Evolutionary conservation across 2,888 invertebrate genomes (phyloP).

Genomic region (Dione juno): DNA sequence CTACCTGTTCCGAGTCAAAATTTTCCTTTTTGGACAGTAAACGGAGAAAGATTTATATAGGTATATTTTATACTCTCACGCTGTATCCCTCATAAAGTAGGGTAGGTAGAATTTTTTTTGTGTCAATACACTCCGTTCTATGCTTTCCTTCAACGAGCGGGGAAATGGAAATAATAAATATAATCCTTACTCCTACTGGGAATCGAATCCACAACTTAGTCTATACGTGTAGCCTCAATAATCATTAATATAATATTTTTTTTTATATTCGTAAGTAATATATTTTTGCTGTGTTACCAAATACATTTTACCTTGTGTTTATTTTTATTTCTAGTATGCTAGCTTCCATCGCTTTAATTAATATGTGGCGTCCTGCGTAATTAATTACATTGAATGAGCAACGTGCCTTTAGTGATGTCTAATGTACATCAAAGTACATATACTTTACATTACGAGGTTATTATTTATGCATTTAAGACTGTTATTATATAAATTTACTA

Average conservation of each 20-base stretch:
- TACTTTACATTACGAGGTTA: slow-evolving; percentile 4
- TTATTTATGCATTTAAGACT: slow-evolving; percentile 3
- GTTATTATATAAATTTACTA: background rate
- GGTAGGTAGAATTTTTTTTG: background rate
- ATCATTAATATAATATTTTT: too few species aligned
- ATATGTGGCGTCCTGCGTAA: slow-evolving; percentile 17
- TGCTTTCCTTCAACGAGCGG: too few species aligned
- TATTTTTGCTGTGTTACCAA: too few species aligned
- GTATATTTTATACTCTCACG: background rate
- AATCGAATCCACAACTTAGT: background rate
- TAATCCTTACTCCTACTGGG: background rate
- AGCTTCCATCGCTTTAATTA: slow-evolving; percentile 3
- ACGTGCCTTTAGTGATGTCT: slow-evolving; percentile 4
- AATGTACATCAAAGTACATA: slow-evolving; percentile 5
- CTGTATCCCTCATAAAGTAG: background rate
- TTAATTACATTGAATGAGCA: slow-evolving; percentile 15
- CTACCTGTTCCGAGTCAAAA: slow-evolving; percentile 9
- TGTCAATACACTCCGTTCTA: background rate
- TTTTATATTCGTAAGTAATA: too few species aligned
- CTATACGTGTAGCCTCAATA: too few species aligned
- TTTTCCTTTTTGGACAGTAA: slow-evolving; percentile 7
- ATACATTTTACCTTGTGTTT: background rate
- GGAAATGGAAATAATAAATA: too few species aligned
- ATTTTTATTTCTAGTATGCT: slow-evolving; percentile 1
- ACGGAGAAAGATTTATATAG: background rate